Percentiles rank a stretch among this genome's conserved stretches.
Conservation (phyloP, 2,888 invertebrate genomes). For the Sisyra terminalis region DNA sequence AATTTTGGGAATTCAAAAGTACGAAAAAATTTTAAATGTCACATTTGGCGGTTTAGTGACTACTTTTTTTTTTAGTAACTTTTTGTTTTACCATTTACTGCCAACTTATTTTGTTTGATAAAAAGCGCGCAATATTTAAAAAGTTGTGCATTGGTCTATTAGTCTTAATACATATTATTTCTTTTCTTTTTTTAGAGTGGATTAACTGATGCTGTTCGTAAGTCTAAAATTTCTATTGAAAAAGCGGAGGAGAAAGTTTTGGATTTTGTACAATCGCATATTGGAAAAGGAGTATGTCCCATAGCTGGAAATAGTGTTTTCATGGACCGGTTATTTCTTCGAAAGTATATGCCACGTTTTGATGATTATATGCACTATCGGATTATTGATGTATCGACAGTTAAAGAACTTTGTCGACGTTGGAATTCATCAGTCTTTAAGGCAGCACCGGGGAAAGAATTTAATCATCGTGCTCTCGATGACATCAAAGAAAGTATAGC, state of each 20-base stretch:
- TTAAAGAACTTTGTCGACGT: constrained; percentile 67
- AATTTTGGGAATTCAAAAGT: background rate
- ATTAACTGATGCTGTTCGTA: constrained; percentile 51
- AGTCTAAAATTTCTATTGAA: constrained; percentile 44
- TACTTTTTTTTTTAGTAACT: background rate
- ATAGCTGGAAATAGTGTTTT: constrained; percentile 80
- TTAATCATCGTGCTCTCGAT: constrained; percentile 55
- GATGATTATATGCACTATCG: constrained; percentile 75
- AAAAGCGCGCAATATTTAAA: too few relatives aligned
- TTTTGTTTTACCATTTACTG: background rate
- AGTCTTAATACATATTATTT: constrained; percentile 3
- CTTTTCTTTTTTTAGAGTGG: constrained; percentile 47
- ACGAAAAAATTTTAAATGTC: background rate
- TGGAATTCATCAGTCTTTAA: constrained; percentile 55
- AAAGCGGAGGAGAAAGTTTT: constrained; percentile 56
- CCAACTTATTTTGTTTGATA: too few relatives aligned
- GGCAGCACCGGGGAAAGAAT: constrained; percentile 40
- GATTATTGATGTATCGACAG: constrained; percentile 78
- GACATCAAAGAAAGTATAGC: constrained; percentile 77
- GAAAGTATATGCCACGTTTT: constrained; percentile 66
- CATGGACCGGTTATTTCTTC: constrained; percentile 69
- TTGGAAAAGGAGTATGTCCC: constrained; percentile 43
- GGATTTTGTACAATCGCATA: constrained; percentile 47
- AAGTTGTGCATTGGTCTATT: background rate
- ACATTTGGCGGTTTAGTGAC: too few relatives aligned